phyloP scores from a whole-genome alignment of 2,113 vertebrate genomes.

The Dissostichus mawsoni region DNA sequence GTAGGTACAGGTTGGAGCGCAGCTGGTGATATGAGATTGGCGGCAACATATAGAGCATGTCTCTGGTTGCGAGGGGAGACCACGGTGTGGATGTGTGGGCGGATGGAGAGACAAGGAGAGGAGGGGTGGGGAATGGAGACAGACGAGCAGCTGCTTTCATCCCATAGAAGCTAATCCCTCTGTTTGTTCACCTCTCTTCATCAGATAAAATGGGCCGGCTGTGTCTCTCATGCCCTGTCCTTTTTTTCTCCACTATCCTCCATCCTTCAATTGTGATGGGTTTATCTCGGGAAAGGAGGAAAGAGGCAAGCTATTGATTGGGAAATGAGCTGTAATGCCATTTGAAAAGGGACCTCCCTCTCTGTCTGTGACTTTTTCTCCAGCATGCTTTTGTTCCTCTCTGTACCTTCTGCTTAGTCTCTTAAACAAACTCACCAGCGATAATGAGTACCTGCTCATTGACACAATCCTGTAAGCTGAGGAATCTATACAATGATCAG shows the following conservation, averaged over 20 bases:
- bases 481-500: slow-evolving; percentile 11
- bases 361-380: slow-evolving; percentile 46
- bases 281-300: slow-evolving; percentile 72
- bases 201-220: slow-evolving; percentile 72
- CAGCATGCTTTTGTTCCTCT: slow-evolving; percentile 29
- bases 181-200: slow-evolving; percentile 65
- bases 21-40: slow-evolving; percentile 21
- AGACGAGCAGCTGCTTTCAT: slow-evolving; percentile 79
- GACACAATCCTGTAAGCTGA: background rate
- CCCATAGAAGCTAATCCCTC: slow-evolving; percentile 74
- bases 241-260: slow-evolving; percentile 23
- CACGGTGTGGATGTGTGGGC: slow-evolving; percentile 74
- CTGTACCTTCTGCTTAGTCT: slow-evolving; percentile 20
- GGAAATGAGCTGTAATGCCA: slow-evolving; percentile 80
- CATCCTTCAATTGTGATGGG: slow-evolving; percentile 69
- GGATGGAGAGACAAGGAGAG: slow-evolving; percentile 59
- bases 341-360: slow-evolving; percentile 59
- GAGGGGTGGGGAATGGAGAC: slow-evolving; percentile 60
- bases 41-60: slow-evolving; percentile 57
- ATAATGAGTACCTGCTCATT: slow-evolving; percentile 23
- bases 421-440: slow-evolving; percentile 15
- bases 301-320: slow-evolving; percentile 75
- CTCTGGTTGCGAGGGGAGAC: slow-evolving; percentile 78
- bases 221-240: slow-evolving; percentile 43
- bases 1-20: slow-evolving; percentile 60